A percentile compares a stretch with the other conserved stretches of the same genome.
Evolutionary conservation across 2,888 invertebrate species (phyloP).

Genomic region (Belgica antarctica): DNA sequence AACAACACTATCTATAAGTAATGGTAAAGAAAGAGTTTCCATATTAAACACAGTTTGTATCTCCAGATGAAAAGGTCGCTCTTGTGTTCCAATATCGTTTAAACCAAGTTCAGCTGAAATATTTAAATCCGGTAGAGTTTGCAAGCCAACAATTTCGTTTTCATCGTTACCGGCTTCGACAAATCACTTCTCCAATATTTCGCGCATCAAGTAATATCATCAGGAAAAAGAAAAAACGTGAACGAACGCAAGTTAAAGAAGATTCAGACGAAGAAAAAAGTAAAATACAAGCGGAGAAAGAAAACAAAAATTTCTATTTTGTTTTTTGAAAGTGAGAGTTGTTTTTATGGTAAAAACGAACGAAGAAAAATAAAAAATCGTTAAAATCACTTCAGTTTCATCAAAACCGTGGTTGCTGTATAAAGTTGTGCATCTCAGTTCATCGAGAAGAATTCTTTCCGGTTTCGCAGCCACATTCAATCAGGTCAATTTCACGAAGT

Average conservation of each 20-base stretch:
- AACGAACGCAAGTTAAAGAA: constrained; percentile 9
- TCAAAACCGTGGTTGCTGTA: neutral
- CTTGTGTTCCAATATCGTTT: neutral
- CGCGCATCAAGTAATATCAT: constrained; percentile 14
- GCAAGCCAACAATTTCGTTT: neutral
- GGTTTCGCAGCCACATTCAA: neutral
- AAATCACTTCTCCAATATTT: no score
- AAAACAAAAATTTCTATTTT: constrained; percentile 32
- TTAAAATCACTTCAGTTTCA: constrained; percentile 24
- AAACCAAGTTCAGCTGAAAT: neutral
- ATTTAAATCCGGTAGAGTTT: constrained; percentile 19
- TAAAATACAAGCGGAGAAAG: neutral
- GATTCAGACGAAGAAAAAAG: neutral
- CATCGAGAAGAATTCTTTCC: neutral
- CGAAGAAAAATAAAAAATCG: constrained; percentile 13
- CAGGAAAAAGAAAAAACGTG: no score
- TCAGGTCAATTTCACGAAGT: neutral
- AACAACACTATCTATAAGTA: constrained; percentile 35
- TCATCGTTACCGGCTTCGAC: constrained; percentile 29
- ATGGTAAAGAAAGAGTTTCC: constrained; percentile 43
- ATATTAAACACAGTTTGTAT: constrained; percentile 38
- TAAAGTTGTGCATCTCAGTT: neutral
- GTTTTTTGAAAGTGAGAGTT: constrained; percentile 43
- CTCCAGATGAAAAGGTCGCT: constrained; percentile 40
- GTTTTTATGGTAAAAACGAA: constrained; percentile 27